Base-by-base conservation (phyloP, 2,888 invertebrate genomes). In the Caenorhabditis doughertyi region DNA sequence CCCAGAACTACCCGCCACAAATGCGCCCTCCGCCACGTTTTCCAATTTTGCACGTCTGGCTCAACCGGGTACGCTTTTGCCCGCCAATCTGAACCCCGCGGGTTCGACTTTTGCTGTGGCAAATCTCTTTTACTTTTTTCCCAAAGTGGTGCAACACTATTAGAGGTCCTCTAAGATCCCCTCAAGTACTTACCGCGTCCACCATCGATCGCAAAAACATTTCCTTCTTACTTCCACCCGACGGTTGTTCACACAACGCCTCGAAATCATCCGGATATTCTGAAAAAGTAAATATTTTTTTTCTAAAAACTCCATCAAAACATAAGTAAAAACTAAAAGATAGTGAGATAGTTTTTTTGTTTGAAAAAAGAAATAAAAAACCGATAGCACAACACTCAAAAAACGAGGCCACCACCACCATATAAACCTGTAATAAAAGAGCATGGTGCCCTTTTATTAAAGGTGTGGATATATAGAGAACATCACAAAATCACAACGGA, bases 201-300 rank as follows among this genome's bases (percentile, higher is more conserved):
- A 65, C 56, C 65, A 65, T 74, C 5, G 27, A 44, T 23, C 74
- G 29, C 35, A 74, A 25, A 27, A 42, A 74, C n/a, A 27, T 51
- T 27, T 65, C 74, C 49, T 65, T 65, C 44, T 55, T 39, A 23
- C 23, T 73, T 13, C 62, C 47, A 18, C 16, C 16, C 16, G 60
- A 13, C 3, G 64, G 64, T 42, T 64, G 53, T 5, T 55, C 39
- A 11, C 42, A 39, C 5, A 55, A n/a, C 2, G 53, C 51, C 4
- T 62, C 64, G 21, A 58, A 71, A 16, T 56, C 35, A 16, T 71
- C 71, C 21, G 71, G 47, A 16, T 16, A 64, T 7, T 73, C 72
- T 64, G 64, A 18, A 73, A 71, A 7, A 16, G 44, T 18, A 8
- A 29, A 23, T 16, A 56, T n/a, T 29, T 5, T n/a, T 18, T 18